A percentile compares a stretch with the other conserved stretches of the same genome.
These are phyloP conservation scores for Paramuricea clavata DNA, from an alignment of 92 coral and sea anemone species.

Conservation along the genomic window DNA sequence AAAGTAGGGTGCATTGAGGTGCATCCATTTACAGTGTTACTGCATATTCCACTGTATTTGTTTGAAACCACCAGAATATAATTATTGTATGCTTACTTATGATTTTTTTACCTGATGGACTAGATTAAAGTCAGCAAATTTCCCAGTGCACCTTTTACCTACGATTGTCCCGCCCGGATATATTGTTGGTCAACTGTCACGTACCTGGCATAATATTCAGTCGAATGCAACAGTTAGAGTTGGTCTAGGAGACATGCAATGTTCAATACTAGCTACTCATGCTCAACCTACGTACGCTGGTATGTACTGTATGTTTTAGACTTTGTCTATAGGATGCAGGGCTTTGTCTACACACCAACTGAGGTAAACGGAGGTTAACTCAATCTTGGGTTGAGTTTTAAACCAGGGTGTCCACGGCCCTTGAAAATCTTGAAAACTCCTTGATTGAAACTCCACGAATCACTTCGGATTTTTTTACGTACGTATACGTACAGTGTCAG, in stretches of 20 bases:
- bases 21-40: too few relatives aligned
- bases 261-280: slow-evolving; percentile 86
- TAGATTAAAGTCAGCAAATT: slow-evolving; percentile 67
- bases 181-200: slow-evolving; percentile 77
- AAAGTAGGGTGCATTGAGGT: too few relatives aligned
- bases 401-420: too few relatives aligned
- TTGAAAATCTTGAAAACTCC: too few relatives aligned
- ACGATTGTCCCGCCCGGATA: slow-evolving; percentile 68
- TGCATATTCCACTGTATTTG: too few relatives aligned
- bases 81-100: neutral
- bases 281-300: slow-evolving; percentile 81
- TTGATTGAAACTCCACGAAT: too few relatives aligned
- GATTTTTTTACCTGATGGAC: neutral
- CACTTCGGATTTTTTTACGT: too few relatives aligned
- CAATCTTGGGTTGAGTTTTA: too few relatives aligned
- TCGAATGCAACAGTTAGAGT: slow-evolving; percentile 80
- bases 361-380: too few relatives aligned
- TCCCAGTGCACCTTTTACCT: slow-evolving; percentile 85
- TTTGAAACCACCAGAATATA: too few relatives aligned
- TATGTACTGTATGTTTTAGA: neutral
- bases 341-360: too few relatives aligned
- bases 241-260: slow-evolving; percentile 96
- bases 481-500: too few relatives aligned
- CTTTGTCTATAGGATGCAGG: neutral
- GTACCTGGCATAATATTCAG: slow-evolving; percentile 72